Conservation (phyloP, 2,888 invertebrate genomes). For the Craniophora ligustri region DNA sequence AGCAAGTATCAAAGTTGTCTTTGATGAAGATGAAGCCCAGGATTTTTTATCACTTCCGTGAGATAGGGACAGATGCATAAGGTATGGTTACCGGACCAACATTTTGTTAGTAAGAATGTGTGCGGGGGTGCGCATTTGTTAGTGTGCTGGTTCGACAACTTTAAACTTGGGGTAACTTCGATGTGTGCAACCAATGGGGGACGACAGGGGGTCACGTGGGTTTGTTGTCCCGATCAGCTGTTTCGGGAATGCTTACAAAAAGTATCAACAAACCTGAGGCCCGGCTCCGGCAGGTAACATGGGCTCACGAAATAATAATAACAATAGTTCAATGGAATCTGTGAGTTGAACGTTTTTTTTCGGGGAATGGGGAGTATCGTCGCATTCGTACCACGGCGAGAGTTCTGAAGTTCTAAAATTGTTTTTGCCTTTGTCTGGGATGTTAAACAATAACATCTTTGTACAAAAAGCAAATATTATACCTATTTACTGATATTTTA, state of each 20-base stretch:
- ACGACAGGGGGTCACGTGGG: slow-evolving; percentile 61
- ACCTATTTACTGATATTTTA: slow-evolving; percentile 5
- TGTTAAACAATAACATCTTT: slow-evolving; percentile 6
- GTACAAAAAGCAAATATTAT: slow-evolving; percentile 4
- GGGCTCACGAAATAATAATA: slow-evolving; percentile 55
- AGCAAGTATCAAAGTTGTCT: slow-evolving; percentile 12
- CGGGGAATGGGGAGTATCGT: background rate
- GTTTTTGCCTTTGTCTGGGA: slow-evolving; percentile 19
- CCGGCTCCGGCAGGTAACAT: slow-evolving; percentile 71
- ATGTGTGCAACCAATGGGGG: slow-evolving; percentile 62
- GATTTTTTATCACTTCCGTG: slow-evolving; percentile 42
- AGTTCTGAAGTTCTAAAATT: slow-evolving; percentile 1
- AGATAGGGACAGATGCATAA: slow-evolving; percentile 34
- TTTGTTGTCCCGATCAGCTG: slow-evolving; percentile 81
- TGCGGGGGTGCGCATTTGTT: slow-evolving; percentile 17
- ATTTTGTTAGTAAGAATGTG: background rate
- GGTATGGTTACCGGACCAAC: slow-evolving; percentile 27
- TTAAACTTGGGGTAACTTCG: slow-evolving; percentile 57
- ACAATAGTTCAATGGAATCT: slow-evolving; percentile 51
- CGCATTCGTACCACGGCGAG: slow-evolving; percentile 10
- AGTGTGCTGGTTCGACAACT: slow-evolving; percentile 33
- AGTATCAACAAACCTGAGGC: slow-evolving; percentile 73
- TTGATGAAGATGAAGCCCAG: slow-evolving; percentile 3
- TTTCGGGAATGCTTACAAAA: slow-evolving; percentile 78
- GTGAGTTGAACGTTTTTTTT: slow-evolving; percentile 23